phyloP scores from a whole-genome alignment of 2,888 invertebrate genomes.

The Dicyrtoma fusca region DNA sequence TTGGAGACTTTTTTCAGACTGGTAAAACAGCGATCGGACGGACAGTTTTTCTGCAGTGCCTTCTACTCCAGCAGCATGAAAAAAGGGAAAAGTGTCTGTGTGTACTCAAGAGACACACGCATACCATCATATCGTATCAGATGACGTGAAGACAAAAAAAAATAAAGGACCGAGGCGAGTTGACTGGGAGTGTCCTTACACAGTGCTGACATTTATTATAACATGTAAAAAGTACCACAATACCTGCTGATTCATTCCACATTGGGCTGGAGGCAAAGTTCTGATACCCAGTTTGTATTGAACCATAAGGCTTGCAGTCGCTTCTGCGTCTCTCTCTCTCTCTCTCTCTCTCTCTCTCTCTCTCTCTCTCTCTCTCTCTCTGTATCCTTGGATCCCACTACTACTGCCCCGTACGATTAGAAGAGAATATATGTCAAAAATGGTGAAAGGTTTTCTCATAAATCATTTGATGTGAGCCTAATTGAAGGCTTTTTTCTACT shows the following conservation, averaged over 20 bases:
- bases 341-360: slow-evolving; percentile 18
- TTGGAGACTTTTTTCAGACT: neutral
- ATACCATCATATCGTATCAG: neutral
- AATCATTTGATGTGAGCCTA: slow-evolving; percentile 34
- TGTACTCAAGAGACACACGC: neutral
- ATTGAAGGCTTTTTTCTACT: slow-evolving; percentile 33
- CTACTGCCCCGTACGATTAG: slow-evolving; percentile 33
- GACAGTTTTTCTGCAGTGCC: neutral
- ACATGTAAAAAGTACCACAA: slow-evolving; percentile 25
- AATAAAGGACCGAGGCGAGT: slow-evolving; percentile 16
- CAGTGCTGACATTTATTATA: slow-evolving; percentile 37
- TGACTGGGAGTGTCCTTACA: slow-evolving; percentile 32
- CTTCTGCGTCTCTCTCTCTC: slow-evolving; percentile 11
- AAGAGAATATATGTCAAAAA: slow-evolving; percentile 33
- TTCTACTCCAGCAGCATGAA: no score
- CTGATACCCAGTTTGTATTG: neutral
- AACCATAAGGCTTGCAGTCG: neutral
- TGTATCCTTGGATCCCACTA: neutral
- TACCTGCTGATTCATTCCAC: slow-evolving; percentile 37
- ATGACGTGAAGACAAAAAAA: neutral
- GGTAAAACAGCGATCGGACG: neutral
- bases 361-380: slow-evolving; percentile 15
- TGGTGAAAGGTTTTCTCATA: slow-evolving; percentile 33
- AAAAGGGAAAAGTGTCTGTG: no score
- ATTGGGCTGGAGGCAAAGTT: slow-evolving; percentile 12